Base-by-base conservation (phyloP, 2,113 vertebrate species). In the Argyrosomus japonicus region DNA sequence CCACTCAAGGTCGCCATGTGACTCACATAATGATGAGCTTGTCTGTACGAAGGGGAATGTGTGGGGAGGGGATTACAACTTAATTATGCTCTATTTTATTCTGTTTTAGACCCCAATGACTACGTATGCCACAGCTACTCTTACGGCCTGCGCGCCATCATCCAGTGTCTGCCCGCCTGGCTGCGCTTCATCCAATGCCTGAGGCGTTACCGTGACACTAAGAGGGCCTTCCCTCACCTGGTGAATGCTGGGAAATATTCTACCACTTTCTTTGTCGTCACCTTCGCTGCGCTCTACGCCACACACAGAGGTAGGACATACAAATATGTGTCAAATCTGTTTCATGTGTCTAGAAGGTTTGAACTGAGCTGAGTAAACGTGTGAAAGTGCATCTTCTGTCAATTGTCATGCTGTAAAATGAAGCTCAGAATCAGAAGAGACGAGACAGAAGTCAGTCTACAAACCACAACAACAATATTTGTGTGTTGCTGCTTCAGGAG, bases 161-260 rank as follows among this genome's bases (percentile, higher is more conserved):
- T 99, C 94, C 97, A 99, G 93, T 99, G 98, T 94, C 96, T 99
- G 93, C 99, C 99, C 6, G 99, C 99, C 87, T 99, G 98, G 98
- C 95, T 98, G 87, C 97, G 99, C 84, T 99, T 99, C 89, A 96
- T 98, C 93, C 99, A 99, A 92, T 99, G 99, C 95, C 96, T 99
- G 93, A 96, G 99, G 93, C 96, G 98, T 86, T 99, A 99, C 93
- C 95, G 97, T 12, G 99, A 99, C 95, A 98, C 97, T 79, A 99
- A 97, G 94, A 96, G 97, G 88, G 97, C 99, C 88, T 99, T 99
- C 92, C 97, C 97, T 65, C 98, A 99, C 93, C 96, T 99, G 89
- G 97, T 97, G 88, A 99, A 99, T 3, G 99, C 99, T 80, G 99
- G 99, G 88, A 99, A 99, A 95, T 99, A 99, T 90, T 99, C 98